These are phyloP conservation scores for Atrina japonica DNA, from an alignment of 2,888 invertebrate species.

Conservation along the genomic window DNA sequence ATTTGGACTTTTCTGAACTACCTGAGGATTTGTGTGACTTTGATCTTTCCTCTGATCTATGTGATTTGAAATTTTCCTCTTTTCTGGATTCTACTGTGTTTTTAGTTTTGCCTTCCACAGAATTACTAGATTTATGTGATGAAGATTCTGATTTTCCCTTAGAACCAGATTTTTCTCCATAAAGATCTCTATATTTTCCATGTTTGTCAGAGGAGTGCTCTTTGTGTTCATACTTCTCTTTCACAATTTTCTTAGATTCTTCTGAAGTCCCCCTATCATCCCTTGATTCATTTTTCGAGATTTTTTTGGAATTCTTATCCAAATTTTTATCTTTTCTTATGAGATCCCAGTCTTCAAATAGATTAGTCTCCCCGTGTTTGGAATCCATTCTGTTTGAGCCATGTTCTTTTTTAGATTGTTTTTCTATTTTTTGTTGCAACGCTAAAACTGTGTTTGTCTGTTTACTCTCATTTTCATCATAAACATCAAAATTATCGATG, in stretches of 20 bases:
- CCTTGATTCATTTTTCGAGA: neutral
- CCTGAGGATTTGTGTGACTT: neutral
- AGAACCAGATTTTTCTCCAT: neutral
- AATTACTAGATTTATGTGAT: neutral
- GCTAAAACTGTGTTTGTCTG: no score
- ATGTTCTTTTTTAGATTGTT: neutral
- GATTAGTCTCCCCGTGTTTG: neutral
- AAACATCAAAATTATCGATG: no score
- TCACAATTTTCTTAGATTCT: neutral
- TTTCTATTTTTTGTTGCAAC: no score
- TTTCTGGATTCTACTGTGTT: neutral
- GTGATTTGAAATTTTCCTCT: neutral
- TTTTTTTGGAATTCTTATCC: neutral
- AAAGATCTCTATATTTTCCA: neutral
- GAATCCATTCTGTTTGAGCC: neutral
- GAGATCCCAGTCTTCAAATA: neutral
- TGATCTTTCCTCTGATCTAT: neutral
- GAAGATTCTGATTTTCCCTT: neutral
- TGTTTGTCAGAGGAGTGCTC: slow-evolving; percentile 4
- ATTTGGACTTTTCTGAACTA: neutral
- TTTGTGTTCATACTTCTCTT: slow-evolving; percentile 11
- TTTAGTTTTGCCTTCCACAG: slow-evolving; percentile 1
- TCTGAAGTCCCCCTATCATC: neutral
- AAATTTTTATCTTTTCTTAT: neutral
- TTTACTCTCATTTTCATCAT: neutral